Evolutionary conservation across 1,140 invertebrate genomes (phyloP), one percentile per base, ranked within the genome.

Genomic region (Steinernema feltiae): DNA sequence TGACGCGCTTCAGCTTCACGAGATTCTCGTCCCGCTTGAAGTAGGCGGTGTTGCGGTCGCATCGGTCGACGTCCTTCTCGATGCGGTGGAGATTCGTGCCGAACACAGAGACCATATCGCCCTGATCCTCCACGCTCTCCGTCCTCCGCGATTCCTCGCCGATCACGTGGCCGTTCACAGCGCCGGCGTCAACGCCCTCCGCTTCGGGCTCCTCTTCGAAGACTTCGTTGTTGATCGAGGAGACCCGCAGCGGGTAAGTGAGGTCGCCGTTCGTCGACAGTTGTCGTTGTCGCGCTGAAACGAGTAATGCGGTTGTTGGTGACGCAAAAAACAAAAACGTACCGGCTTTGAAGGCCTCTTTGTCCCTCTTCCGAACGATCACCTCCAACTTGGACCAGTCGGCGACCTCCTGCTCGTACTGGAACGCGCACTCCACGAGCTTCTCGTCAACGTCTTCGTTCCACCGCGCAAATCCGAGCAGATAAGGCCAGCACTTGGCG

Each of bases 61-160:
- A 97, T 75, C 94, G 88, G 86, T 95, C 93, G 1, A 97, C 94
- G 87, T 97, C 94, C 87, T 97, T 97, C 85, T 97, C 94, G 78
- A 97, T 97, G 29, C 94, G 89, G 87, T 97, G 94, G 0, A 97
- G 86, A 87, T 97, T 97, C 27, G 94, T 86, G 0, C 92, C 93
- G 83, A 96, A 96, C 72, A 90, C 90, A 82, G 95, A 93, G 63
- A 96, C 87, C 48, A 95, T 86, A 84, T 94, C 93, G 29, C 71
- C 70, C 29, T 30, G 21, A 7, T 73, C 77, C 12, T 78, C 76
- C 73, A 75, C 27, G 75, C 29, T 75, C 18, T 63, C 53, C 53
- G 24, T 12, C 53, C 3, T 63, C 15, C 53, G 24, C 12, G 15
- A 7, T 3, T 15, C 7, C 12, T 27, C 53, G 53, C 3, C 24